A percentile compares a stretch with the other conserved stretches of the same genome.
Conservation (phyloP, 2,113 vertebrate species). For the Stigmatopora nigra region DNA sequence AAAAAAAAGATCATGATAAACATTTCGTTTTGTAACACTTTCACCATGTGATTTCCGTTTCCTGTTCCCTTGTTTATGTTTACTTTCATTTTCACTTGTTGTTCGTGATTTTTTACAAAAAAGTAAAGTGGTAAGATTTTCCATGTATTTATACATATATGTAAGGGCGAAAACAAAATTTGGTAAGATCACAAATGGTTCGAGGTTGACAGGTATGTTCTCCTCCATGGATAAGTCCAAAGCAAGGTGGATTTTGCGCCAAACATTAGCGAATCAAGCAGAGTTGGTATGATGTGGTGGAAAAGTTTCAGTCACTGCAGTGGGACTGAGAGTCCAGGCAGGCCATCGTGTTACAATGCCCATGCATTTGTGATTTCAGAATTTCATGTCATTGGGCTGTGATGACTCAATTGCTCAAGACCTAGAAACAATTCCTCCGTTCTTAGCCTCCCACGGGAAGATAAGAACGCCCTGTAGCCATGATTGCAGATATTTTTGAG, state of each 20-base stretch:
- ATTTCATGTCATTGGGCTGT: slow-evolving; percentile 88
- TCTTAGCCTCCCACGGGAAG: slow-evolving; percentile 27
- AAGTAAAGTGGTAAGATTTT: too few relatives aligned
- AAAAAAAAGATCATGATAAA: too few relatives aligned
- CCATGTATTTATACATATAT: too few relatives aligned
- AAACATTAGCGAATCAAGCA: background rate
- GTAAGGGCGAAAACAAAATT: too few relatives aligned
- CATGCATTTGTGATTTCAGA: slow-evolving; percentile 76
- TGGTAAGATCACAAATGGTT: too few relatives aligned
- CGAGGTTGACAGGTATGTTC: too few relatives aligned
- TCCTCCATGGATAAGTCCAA: background rate
- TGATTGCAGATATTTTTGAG: background rate
- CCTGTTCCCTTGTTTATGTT: too few relatives aligned
- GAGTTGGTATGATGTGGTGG: background rate
- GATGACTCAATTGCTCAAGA: slow-evolving; percentile 45
- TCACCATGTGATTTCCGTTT: too few relatives aligned
- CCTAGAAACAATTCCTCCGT: background rate
- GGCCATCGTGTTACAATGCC: slow-evolving; percentile 69
- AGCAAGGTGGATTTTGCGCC: background rate
- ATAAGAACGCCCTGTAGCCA: slow-evolving; percentile 14
- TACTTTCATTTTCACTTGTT: too few relatives aligned
- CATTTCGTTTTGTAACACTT: too few relatives aligned
- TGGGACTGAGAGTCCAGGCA: slow-evolving; percentile 77
- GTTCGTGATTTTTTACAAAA: too few relatives aligned
- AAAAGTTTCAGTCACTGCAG: slow-evolving; percentile 54